Conservation (phyloP, 2,888 invertebrate genomes). For the Drosophila mettleri region DNA sequence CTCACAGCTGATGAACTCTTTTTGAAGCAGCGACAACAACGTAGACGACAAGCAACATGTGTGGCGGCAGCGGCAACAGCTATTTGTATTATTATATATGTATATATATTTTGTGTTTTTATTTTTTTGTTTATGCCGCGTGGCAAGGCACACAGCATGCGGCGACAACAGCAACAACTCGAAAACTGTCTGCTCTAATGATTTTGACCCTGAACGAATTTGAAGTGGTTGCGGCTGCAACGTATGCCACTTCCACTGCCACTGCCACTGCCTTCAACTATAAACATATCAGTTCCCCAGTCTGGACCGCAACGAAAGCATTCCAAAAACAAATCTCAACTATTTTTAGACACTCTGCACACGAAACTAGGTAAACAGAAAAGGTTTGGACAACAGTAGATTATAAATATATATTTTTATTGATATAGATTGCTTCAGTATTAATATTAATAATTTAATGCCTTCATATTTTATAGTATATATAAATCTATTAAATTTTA, state of each 20-base stretch:
- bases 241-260: slow-evolving; percentile 26
- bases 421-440: slow-evolving; percentile 1
- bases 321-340: slow-evolving; percentile 19
- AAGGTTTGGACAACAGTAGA: background rate
- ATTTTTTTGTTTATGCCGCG: slow-evolving; percentile 57
- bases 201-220: slow-evolving; percentile 79
- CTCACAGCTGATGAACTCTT: slow-evolving; percentile 70
- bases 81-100: slow-evolving; percentile 8
- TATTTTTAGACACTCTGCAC: slow-evolving; percentile 44
- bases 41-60: slow-evolving; percentile 48
- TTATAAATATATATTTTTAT: background rate
- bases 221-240: slow-evolving; percentile 67
- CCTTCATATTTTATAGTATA: too few species aligned
- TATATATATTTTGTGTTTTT: background rate
- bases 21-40: slow-evolving; percentile 50
- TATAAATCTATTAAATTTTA: too few species aligned
- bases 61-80: slow-evolving; percentile 48
- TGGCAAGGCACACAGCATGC: slow-evolving; percentile 61
- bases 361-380: background rate
- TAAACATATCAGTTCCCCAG: slow-evolving; percentile 56
- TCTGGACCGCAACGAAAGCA: slow-evolving; percentile 6
- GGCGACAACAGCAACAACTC: slow-evolving; percentile 32
- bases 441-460: too few species aligned
- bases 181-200: slow-evolving; percentile 66
- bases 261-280: slow-evolving; percentile 21